Base-by-base conservation (phyloP, 2,888 invertebrate species). In the Diabrotica balteata region DNA sequence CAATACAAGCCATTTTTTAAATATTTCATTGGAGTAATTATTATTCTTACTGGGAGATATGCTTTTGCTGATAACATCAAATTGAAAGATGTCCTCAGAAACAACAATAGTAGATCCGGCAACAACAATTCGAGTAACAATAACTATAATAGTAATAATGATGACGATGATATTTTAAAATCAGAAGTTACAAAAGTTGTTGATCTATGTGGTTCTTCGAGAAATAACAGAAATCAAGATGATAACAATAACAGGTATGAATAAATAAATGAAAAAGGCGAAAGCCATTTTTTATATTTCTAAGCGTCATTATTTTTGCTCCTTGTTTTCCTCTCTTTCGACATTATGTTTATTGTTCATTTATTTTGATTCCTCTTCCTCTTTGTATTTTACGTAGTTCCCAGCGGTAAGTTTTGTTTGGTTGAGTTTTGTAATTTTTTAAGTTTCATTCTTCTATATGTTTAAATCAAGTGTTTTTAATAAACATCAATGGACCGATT, bases 81-180 rank as follows among this genome's bases (percentile, higher is more conserved):
- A 51, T 47, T 79, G 10, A 75, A 72, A 59, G 76, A 77, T 62
- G 73, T 69, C 7, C 11, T 77, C 9, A 75, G 67, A 61, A 77
- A 75, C 51, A 70, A 68, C 47, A 67, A 73, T 44, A 72, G 42
- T 61, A 46, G 58, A 53, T 63, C 63, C 49, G 45, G 45, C 43
- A 57, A 50, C 51, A 58, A 57, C 11, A 58, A 46, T 6, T 63
- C 62, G 32, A 32, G 32, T 32, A 32, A 32, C 4, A 63, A 8
- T 51, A 55, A 62, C 46, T 43, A 64, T 6, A 45, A 45, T 8
- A 43, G n/a, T 43, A 61, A 68, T 42, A 45, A 43, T 49, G 63
- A 43, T 49, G 63, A 66, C 0, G 69, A 69, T 47, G 60, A 69
- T 45, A 59, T 52, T 17, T 47, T 66, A 45, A 63, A 69, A 45